phyloP scores from a whole-genome alignment of 2,888 invertebrate genomes.

The Drosophila eohydei region DNA sequence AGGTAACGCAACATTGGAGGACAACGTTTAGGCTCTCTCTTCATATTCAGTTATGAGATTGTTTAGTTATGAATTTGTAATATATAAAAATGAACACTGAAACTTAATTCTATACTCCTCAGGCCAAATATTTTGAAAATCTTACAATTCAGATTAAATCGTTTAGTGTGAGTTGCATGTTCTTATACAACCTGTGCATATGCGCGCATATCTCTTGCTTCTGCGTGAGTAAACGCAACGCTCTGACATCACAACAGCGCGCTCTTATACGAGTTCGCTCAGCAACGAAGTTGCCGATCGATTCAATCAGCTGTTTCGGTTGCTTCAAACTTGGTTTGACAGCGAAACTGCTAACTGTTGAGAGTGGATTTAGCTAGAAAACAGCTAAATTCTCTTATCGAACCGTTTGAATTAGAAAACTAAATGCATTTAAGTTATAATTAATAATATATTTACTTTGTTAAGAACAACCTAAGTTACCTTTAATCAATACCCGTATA shows the following conservation, averaged over 20 bases:
- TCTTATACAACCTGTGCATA: not conserved
- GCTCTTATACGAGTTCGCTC: slow-evolving; percentile 22
- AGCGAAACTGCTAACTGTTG: slow-evolving; percentile 18
- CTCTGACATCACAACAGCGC: slow-evolving; percentile 26
- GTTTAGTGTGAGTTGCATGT: not conserved
- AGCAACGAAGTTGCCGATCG: slow-evolving; percentile 8
- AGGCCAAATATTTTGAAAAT: not conserved
- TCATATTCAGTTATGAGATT: not conserved
- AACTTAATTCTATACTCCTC: not conserved
- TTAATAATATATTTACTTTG: not conserved
- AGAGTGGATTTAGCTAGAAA: slow-evolving; percentile 28
- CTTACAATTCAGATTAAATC: not conserved
- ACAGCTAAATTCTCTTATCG: slow-evolving; percentile 6
- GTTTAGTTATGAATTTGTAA: not conserved
- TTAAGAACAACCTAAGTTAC: not conserved
- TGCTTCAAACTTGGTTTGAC: slow-evolving; percentile 49
- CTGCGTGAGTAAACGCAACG: not conserved
- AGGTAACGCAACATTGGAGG: slow-evolving; percentile 28
- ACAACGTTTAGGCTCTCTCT: slow-evolving; percentile 13
- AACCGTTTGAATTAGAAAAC: not conserved
- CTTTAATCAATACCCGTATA: not conserved
- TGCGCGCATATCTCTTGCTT: not conserved
- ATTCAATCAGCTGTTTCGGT: slow-evolving; percentile 32
- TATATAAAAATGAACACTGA: not conserved
- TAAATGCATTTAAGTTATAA: not conserved